Base-by-base conservation (phyloP, 2,113 vertebrate species). In the Xiphorhynchus elegans region DNA sequence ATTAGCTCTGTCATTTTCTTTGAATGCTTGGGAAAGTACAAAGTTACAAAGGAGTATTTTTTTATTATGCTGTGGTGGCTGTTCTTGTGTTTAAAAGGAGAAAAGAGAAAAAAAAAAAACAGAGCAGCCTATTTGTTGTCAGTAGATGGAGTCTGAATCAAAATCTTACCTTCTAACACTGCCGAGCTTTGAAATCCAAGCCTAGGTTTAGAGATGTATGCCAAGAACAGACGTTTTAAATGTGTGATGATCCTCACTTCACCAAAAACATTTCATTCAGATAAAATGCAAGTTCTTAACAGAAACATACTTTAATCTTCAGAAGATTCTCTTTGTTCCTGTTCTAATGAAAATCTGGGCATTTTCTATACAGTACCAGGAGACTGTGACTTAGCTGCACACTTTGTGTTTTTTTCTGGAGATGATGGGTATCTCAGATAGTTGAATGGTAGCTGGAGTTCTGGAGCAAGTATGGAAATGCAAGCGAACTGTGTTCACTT, bases 121-220 rank as follows among this genome's bases (percentile, higher is more conserved):
- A 40, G 47, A 70, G 33, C 24, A 75, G 79, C 26, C 2, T 72
- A 56, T 79, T 63, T 76, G 29, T 67, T 93, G 58, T 82, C 78
- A 85, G 75, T 35, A 79, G 74, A n/a, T 25, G 13, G 29, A 44
- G 4, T 82, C 52, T 89, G 84, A 78, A 87, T 79, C 55, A 91
- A 87, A 93, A 85, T 60, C 52, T 49, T 70, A 64, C 49, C 33
- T 93, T 82, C 29, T 63, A 39, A 74, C 55, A 35, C 23, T 40
- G 50, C 50, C 0, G 3, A 79, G 62, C 49, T 96, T 91, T 94
- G 92, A 96, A 94, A 95, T 84, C 52, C 66, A 93, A 95, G 39
- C 52, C 46, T 31, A 35, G 18, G 37, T 56, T 35, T 52, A 78
- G 44, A 78, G 25, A 70, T 33, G 10, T 26, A 69, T 78, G 52